These are phyloP conservation scores for Euzetes globulus DNA, from an alignment of 2,888 invertebrate genomes.

Conservation along the genomic window DNA sequence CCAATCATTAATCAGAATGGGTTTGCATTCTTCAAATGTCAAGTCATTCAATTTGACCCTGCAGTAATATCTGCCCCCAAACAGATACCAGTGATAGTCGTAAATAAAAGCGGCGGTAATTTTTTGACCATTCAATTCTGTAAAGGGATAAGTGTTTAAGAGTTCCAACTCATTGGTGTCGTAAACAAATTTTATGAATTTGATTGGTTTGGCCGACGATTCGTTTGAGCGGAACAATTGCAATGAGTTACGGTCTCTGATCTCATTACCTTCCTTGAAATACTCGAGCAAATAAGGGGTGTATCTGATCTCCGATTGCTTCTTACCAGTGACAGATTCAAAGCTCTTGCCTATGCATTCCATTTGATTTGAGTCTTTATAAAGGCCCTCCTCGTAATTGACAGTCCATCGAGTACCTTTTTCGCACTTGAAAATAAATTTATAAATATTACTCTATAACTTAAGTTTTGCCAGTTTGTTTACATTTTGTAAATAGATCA, in stretches of 20 bases:
- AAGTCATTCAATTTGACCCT: background rate
- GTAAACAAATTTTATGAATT: background rate
- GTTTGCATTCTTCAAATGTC: background rate
- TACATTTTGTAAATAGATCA: background rate
- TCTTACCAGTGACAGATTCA: too few relatives aligned
- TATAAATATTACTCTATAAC: background rate
- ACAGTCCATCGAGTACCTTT: too few relatives aligned
- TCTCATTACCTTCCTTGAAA: too few relatives aligned
- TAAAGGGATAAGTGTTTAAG: background rate
- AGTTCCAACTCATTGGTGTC: background rate
- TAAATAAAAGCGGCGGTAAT: background rate
- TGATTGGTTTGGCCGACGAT: background rate
- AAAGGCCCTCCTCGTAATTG: too few relatives aligned
- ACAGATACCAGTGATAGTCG: background rate
- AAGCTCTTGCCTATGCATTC: too few relatives aligned
- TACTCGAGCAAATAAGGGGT: too few relatives aligned
- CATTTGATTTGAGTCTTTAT: too few relatives aligned
- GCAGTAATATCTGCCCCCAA: background rate
- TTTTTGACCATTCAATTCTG: background rate
- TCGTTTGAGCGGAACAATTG: too few relatives aligned
- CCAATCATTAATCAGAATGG: background rate
- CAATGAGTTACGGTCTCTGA: too few relatives aligned
- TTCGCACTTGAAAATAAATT: background rate
- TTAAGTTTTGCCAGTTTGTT: background rate
- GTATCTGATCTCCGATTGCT: too few relatives aligned